Evolutionary conservation across 2,797 vertebrate species (phyloP).

Genomic region (Todus mexicanus): DNA sequence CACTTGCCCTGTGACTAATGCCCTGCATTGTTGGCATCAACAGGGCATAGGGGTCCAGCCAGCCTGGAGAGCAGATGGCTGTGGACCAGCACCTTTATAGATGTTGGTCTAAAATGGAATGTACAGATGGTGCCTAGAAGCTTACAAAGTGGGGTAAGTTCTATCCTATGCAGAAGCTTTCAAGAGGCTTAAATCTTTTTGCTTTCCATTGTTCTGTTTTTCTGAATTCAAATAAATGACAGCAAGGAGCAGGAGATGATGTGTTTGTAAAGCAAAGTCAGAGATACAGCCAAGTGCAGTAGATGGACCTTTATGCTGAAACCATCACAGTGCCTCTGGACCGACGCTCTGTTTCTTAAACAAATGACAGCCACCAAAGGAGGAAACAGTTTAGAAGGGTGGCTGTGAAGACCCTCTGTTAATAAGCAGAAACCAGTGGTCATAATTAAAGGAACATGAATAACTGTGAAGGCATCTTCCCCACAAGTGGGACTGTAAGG

Average conservation of each 20-base stretch:
- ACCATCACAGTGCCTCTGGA: not conserved
- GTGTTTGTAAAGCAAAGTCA: not conserved
- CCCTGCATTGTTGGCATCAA: fast-evolving
- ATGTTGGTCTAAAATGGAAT: not conserved
- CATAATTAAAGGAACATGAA: not conserved
- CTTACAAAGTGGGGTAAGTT: not conserved
- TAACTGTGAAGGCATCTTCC: not conserved
- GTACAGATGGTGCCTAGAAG: not conserved
- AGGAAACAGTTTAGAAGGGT: not conserved
- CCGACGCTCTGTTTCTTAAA: conserved; percentile 15
- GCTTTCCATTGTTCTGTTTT: not conserved
- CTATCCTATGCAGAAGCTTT: not conserved
- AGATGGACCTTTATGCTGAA: not conserved
- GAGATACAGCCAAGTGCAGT: not conserved
- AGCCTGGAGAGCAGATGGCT: not conserved
- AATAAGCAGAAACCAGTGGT: not conserved
- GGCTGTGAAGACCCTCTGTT: not conserved
- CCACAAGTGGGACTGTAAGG: not conserved
- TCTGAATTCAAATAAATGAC: not conserved
- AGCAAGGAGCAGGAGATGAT: not conserved
- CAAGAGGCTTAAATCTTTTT: not conserved
- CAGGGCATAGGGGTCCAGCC: not conserved
- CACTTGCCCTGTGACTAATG: not conserved
- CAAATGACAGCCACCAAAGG: conserved; percentile 6
- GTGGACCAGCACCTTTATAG: not conserved